Base-by-base conservation (phyloP, 2,888 invertebrate genomes). In the Caenorhabditis doughertyi region DNA sequence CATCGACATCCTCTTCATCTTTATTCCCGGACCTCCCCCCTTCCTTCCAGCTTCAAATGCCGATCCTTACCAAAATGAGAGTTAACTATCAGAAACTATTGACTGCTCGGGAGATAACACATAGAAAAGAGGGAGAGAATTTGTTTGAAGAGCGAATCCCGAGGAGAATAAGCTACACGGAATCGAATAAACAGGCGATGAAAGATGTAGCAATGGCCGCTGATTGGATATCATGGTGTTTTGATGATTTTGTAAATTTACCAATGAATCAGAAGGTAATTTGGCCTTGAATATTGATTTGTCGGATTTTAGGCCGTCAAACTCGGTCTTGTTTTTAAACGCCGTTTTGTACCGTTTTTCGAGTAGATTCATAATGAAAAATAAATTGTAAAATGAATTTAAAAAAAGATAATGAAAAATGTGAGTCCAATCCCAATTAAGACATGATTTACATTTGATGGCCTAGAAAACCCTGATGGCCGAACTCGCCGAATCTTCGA, bases 181-280 rank as follows among this genome's bases (percentile, higher is more conserved):
- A 77, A 25, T 29, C 62, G 3, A 25, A 62, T 0, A 51, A 62
- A 0, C 56, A 77, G 9, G 29, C 29, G 1, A 44, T 56, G 21
- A 56, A 58, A 7, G 82, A 82, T 23, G 65, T 77, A 2, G 27
- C 68, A 3, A 1, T 82, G 42, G 58, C 53, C 1, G 72, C 77
- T 13, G 82, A 82, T 56, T 82, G 82, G 82, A 56, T 82, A 3
- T 65, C 77, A 0, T 60, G 68, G 60, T 72, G 82, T 55, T 82
- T 77, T 49, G 82, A 82, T 42, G 77, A 73, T n/a, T 82, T 82
- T 39, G 55, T 13, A 3, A 21, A 2, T 9, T 35, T 82, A n/a
- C 49, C 76, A 0, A 42, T 65, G 2, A 76, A 81, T n/a, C 81
- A 81, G 25, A 81, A 81, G 44, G 77, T 76, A 27, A 0, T 8